A percentile compares a stretch with the other conserved stretches of the same genome.
Conservation (phyloP, 2,888 invertebrate genomes). For the Caenorhabditis afra region DNA sequence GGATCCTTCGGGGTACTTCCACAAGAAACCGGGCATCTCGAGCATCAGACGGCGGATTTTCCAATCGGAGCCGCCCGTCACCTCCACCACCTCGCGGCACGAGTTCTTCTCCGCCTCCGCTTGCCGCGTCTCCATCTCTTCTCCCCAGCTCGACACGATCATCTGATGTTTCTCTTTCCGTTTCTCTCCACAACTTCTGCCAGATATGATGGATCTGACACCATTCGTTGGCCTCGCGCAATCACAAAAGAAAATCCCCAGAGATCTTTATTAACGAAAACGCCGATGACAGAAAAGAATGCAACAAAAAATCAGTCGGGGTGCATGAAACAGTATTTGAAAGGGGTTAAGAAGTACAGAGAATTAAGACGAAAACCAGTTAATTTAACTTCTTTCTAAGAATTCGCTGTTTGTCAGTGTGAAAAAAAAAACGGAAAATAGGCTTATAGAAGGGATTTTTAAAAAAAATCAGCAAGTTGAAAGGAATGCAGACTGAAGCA, state of each 20-base stretch:
- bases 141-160: slow-evolving; percentile 6
- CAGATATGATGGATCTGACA: neutral
- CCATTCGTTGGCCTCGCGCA: too few relatives aligned
- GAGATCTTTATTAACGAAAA: slow-evolving; percentile 10
- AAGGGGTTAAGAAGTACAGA: neutral
- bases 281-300: neutral
- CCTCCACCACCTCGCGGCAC: slow-evolving; percentile 26
- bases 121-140: slow-evolving; percentile 1
- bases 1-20: slow-evolving; percentile 36
- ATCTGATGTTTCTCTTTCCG: too few relatives aligned
- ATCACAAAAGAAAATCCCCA: neutral
- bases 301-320: too few relatives aligned
- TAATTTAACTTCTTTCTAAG: too few relatives aligned
- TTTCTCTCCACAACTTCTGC: too few relatives aligned
- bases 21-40: slow-evolving; percentile 21
- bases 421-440: too few relatives aligned
- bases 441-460: too few relatives aligned
- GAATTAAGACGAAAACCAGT: too few relatives aligned
- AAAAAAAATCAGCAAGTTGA: too few relatives aligned
- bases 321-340: too few relatives aligned
- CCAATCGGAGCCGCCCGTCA: slow-evolving; percentile 15
- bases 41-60: slow-evolving; percentile 11
- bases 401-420: too few relatives aligned
- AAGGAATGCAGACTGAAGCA: too few relatives aligned
- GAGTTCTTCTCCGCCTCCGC: slow-evolving; percentile 3